These are phyloP conservation scores for Lagothrix lagotricha DNA, from an alignment of 2,797 vertebrate genomes.

Conservation along the genomic window DNA sequence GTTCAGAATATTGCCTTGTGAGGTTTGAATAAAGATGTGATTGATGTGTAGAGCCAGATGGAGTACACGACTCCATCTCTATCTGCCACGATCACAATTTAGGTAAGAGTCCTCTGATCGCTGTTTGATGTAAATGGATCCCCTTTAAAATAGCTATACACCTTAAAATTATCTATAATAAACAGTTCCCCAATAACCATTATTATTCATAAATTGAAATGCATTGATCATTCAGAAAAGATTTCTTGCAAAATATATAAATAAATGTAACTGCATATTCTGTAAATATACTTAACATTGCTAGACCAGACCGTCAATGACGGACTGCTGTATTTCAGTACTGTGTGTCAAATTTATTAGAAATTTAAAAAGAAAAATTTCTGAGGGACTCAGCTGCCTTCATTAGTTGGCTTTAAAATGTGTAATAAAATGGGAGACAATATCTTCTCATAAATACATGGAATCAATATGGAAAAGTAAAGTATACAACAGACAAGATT, in stretches of 20 bases:
- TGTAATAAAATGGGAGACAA: constrained; percentile 84
- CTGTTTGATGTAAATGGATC: constrained; percentile 64
- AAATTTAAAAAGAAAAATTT: constrained; percentile 82
- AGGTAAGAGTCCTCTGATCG: constrained; percentile 78
- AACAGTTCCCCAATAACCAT: constrained; percentile 78
- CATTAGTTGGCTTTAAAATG: constrained; percentile 85
- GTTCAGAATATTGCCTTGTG: constrained; percentile 86
- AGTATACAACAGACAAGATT: constrained; percentile 83
- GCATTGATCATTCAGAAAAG: constrained; percentile 83
- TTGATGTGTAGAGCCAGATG: constrained; percentile 80
- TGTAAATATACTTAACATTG: constrained; percentile 78
- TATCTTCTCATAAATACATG: constrained; percentile 82
- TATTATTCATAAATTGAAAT: constrained; percentile 83
- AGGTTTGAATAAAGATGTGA: constrained; percentile 78
- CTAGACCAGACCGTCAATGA: constrained; percentile 79
- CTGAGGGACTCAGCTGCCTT: constrained; percentile 83
- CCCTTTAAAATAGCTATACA: constrained; percentile 75
- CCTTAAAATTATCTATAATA: constrained; percentile 79
- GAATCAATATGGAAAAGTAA: constrained; percentile 84
- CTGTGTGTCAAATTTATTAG: constrained; percentile 81
- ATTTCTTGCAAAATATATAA: constrained; percentile 85
- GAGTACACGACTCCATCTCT: constrained; percentile 79
- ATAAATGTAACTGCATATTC: constrained; percentile 83
- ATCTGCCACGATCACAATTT: constrained; percentile 67
- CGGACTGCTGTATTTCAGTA: constrained; percentile 74